phyloP scores from a whole-genome alignment of 1,140 invertebrate genomes.

The Drosophila pallidifrons region DNA sequence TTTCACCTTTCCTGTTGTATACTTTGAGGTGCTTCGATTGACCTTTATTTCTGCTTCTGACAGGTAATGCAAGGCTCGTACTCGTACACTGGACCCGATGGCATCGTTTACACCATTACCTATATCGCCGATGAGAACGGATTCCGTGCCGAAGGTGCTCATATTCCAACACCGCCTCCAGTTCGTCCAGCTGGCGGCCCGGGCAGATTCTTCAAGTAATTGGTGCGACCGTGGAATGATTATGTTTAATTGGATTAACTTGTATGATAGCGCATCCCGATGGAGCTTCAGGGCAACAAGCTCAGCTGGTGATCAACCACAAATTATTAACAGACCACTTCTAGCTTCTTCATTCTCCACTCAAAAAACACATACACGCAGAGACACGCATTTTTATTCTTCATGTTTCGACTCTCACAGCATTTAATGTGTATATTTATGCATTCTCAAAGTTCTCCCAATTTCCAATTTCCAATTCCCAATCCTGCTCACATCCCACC shows the following conservation, averaged over 20 bases:
- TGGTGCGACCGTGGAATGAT: constrained; percentile 15
- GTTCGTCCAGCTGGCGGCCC: constrained; percentile 71
- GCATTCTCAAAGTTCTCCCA: constrained; percentile 28
- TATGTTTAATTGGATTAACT: constrained; percentile 36
- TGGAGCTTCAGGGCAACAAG: constrained; percentile 38
- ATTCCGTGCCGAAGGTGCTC: constrained; percentile 87
- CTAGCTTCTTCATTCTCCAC: constrained; percentile 1
- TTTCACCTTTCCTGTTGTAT: not conserved
- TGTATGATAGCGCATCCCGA: constrained; percentile 32
- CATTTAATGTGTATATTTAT: constrained; percentile 37
- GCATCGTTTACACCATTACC: constrained; percentile 87
- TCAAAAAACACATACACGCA: constrained; percentile 10
- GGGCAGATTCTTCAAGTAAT: constrained; percentile 83
- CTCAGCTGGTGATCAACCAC: constrained; percentile 27
- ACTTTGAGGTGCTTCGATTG: constrained; percentile 12
- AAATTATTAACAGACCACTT: constrained; percentile 28
- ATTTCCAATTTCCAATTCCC: not conserved
- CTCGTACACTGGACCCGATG: constrained; percentile 89
- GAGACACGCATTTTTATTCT: not conserved
- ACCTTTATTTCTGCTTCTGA: constrained; percentile 40
- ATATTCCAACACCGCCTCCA: constrained; percentile 87
- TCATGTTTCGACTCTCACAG: constrained; percentile 13
- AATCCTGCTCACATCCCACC: constrained; percentile 1
- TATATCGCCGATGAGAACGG: constrained; percentile 90
- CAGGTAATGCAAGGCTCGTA: constrained; percentile 88